Evolutionary conservation across 2,113 vertebrate species (phyloP), one percentile per base, ranked within the genome.

Genomic region (Microcebus murinus): DNA sequence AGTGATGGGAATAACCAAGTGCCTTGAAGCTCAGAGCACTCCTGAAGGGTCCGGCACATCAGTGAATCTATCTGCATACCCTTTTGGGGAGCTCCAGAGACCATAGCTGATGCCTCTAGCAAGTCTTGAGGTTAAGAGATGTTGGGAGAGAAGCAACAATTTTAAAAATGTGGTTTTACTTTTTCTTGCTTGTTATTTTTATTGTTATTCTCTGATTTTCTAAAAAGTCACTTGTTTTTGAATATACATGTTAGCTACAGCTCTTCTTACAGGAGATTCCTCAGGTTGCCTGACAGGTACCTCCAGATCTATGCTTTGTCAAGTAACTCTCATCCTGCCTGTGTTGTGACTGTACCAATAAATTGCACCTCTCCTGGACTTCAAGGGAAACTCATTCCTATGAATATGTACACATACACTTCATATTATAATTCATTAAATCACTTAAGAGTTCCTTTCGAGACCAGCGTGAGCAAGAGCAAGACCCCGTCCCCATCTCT

Each of bases 181-280:
- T 91, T 74, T 73, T 73, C 34, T 81, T 94, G 18, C n/a, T 74
- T 84, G 23, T 95, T 91, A 48, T 95, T 89, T 36, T 55, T 57
- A 52, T 96, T 52, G 13, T 45, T 79, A 59, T 73, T 87, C 31
- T 10, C 5, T 39, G 4, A 11, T 61, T 84, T 91, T 92, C 31
- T 4, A 48, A 61, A 61, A 61, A 71, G 20, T n/a, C n/a, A 6
- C 18, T 86, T 63, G n/a, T 42, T 86, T 91, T 82, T 92, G 25
- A 67, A n/a, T 57, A 2, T 76, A 36, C 23, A 74, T 1, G 18
- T 87, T 80, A 80, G 15, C 55, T 73, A 12, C 20, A 73, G 45
- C 36, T 45, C 36, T 27, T 25, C 67, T 87, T 74, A 29, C 18
- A 36, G 48, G 10, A n/a, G 17, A 21, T 36, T 59, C 52, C 83